Conservation (phyloP, 1,140 invertebrate species). For the Leptestheria dahalacensis region DNA sequence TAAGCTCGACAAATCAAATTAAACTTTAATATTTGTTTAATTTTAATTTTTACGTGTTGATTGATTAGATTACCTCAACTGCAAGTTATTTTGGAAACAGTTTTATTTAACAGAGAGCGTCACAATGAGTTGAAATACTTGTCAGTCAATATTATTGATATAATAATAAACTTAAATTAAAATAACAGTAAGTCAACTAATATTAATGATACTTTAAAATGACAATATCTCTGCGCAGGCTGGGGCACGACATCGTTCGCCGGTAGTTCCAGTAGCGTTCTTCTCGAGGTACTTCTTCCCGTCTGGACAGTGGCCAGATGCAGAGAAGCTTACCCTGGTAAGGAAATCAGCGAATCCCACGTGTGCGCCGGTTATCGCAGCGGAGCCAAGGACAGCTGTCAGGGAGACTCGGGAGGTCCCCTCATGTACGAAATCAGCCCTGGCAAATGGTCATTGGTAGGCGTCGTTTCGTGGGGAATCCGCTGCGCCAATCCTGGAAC, state of each 20-base stretch:
- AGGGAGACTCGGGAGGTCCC: constrained; percentile 74
- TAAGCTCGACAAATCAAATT: no score
- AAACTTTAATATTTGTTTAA: no score
- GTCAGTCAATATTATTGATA: neutral
- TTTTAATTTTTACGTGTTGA: no score
- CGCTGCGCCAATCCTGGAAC: constrained; percentile 46
- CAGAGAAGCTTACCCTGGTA: constrained; percentile 26
- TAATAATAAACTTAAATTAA: neutral
- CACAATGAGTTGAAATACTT: no score
- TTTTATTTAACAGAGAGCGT: no score
- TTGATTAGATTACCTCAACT: no score
- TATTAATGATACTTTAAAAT: no score
- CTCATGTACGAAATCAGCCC: constrained; percentile 49
- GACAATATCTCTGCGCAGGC: no score
- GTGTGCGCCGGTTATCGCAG: constrained; percentile 27
- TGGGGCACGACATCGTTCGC: constrained; percentile 44
- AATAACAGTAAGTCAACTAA: no score
- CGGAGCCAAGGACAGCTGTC: constrained; percentile 28
- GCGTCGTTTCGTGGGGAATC: constrained; percentile 72
- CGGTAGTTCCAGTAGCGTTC: constrained; percentile 35
- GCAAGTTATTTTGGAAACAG: no score
- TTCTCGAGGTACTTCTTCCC: constrained; percentile 41
- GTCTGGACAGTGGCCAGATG: constrained; percentile 39
- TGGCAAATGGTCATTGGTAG: constrained; percentile 54
- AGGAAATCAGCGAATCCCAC: constrained; percentile 21